Evolutionary conservation across 2,113 vertebrate genomes (phyloP), one percentile per base, ranked within the genome.

Genomic region (Amazona vittata): DNA sequence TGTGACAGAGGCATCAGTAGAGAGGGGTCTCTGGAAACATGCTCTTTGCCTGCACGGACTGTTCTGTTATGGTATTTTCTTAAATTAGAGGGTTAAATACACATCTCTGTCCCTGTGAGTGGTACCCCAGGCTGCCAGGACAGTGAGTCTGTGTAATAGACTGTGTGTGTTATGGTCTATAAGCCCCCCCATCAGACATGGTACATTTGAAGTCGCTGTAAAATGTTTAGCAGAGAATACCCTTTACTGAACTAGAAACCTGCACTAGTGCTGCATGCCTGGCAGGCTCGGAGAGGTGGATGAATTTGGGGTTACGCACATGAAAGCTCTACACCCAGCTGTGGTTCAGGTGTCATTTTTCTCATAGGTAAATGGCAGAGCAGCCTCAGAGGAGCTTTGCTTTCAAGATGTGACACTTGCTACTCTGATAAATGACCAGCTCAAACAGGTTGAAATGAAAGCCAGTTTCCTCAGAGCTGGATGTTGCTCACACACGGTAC

Each of bases 401-500:
- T n/a, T 59, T 28, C 65, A 53, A 59, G 53, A 17, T 1, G 15
- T 49, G 53, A 28, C 16, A 10, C 52, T 37, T 0, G 0, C 59
- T 43, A 5, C 31, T 11, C 46, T 49, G 35, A n/a, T 7, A 43
- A 81, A 47, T 26, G 47, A 53, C 22, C 44, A 33, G 9, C 24
- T 59, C 37, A 57, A 73, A 21, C 2, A 37, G 5, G 53, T 18
- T 0, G 0, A 69, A 79, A 69, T 3, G 33, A 20, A 65, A 79
- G 3, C 7, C 7, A 22, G 29, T 44, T 65, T 39, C 0, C 0
- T 14, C 15, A 8, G 55, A 47, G 9, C 28, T 31, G 2, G 1
- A 12, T 49, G 31, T n/a, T 39, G 33, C 6, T 49, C 31, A 28
- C 17, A 33, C 15, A 4, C 50, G 10, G 3, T 50, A 14, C 12